Conservation (phyloP, 1,140 invertebrate species). For the Pogonomyrmex californicus region DNA sequence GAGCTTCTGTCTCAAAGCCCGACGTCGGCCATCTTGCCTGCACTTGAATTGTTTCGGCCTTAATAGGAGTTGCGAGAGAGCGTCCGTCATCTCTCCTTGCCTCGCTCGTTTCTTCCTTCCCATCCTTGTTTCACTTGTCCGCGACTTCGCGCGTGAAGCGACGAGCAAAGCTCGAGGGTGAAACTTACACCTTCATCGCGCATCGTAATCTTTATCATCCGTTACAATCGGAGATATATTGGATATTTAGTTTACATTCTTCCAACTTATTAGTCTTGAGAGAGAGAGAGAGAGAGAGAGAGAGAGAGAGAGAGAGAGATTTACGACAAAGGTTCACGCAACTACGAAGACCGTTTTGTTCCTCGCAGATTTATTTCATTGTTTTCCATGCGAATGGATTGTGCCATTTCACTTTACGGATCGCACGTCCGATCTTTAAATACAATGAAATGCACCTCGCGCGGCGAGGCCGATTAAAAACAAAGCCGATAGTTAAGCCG, state of each 20-base stretch:
- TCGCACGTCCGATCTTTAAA: not conserved
- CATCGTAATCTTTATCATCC: not conserved
- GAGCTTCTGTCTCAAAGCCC: conserved; percentile 74
- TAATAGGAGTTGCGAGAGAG: conserved; percentile 77
- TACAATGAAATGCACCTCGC: conserved; percentile 41
- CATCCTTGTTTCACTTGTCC: conserved; percentile 51
- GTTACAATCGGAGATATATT: not conserved
- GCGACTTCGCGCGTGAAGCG: conserved; percentile 43
- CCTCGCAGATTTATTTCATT: conserved; percentile 1
- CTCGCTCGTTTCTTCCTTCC: conserved; percentile 56
- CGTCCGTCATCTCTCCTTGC: conserved; percentile 69
- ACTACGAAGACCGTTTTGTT: not conserved
- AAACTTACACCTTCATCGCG: conserved; percentile 20
- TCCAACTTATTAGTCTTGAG: not conserved
- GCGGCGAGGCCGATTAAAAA: conserved; percentile 36
- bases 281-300: not conserved
- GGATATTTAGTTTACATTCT: not conserved
- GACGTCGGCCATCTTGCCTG: conserved; percentile 76
- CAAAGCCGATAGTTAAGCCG: conserved; percentile 58
- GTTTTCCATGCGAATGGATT: not conserved
- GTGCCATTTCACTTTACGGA: not conserved
- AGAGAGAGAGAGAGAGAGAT: too few species aligned
- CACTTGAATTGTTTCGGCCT: conserved; percentile 82
- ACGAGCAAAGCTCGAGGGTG: not conserved
- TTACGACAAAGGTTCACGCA: too few species aligned